Conservation (phyloP, 2,888 invertebrate genomes). For the Noctua comes region DNA sequence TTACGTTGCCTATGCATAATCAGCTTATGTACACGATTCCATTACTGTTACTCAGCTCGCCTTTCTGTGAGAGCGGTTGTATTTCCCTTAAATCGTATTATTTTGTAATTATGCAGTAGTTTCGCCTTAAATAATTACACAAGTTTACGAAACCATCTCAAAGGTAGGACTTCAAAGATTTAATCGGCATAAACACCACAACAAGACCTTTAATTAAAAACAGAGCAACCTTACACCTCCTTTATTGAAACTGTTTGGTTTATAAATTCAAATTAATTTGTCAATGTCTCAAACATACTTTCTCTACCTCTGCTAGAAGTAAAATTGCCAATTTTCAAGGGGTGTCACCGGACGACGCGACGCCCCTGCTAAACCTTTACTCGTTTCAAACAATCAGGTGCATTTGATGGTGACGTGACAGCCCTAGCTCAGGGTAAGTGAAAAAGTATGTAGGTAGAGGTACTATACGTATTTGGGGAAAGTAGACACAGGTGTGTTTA, state of each 20-base stretch:
- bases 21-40: too few species aligned
- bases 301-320: slow-evolving; percentile 22
- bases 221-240: slow-evolving; percentile 20
- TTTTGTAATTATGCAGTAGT: slow-evolving; percentile 2
- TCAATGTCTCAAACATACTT: slow-evolving; percentile 64
- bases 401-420: slow-evolving; percentile 42
- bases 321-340: slow-evolving; percentile 54
- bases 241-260: slow-evolving; percentile 33
- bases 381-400: slow-evolving; percentile 56
- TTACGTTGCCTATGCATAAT: too few species aligned
- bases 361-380: slow-evolving; percentile 32
- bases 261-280: slow-evolving; percentile 64
- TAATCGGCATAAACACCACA: slow-evolving; percentile 17
- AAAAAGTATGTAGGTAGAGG: background rate
- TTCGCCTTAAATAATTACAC: slow-evolving; percentile 5
- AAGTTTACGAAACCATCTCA: slow-evolving; percentile 12
- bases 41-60: background rate
- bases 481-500: background rate
- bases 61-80: background rate
- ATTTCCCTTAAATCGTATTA: background rate
- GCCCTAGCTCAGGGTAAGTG: slow-evolving; percentile 17
- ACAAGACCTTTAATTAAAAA: slow-evolving; percentile 51
- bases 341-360: slow-evolving; percentile 1
- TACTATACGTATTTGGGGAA: slow-evolving; percentile 1
- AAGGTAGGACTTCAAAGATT: slow-evolving; percentile 23